Base-by-base conservation (phyloP, 2,113 vertebrate genomes). In the Sinocyclocheilus anophthalmus region DNA sequence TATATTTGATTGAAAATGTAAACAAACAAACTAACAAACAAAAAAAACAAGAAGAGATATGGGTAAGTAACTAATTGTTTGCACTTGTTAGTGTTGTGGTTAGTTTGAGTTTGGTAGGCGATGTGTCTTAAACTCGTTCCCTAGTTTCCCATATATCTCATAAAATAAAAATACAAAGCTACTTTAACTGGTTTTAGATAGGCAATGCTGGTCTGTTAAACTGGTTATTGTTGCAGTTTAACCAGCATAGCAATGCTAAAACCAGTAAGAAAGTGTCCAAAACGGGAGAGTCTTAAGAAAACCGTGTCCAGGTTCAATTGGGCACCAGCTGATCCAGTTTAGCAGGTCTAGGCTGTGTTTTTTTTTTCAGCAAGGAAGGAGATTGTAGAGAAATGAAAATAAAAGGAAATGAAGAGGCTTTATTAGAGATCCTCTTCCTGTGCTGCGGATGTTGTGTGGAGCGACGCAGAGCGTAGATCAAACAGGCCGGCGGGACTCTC, bases 351-450 rank as follows among this genome's bases (percentile, higher is more conserved):
- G 9, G 39, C 37, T 12, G 6, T 33, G 30, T 33, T 33, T 33
- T 33, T 4, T 22, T 57, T 59, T n/a, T 13, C 12, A 53, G 11
- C 37, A 24, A 79, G 73, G 18, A 69, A 63, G 45, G 81, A 84
- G 81, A 77, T 63, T 10, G 20, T 26, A 53, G 75, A 11, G 63
- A 81, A 37, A 65, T 45, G 42, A 69, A 77, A 81, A 76, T 39
- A 77, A 86, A 86, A 78, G 77, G 82, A 87, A 87, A 87, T 77
- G 70, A 87, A 78, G 63, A 24, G 57, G 63, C 85, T 85, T 87
- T 89, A 87, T 78, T 70, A 77, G 72, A 80, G 45, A 77, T 67
- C 53, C 53, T 85, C 53, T 72, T 81, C 72, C 69, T 30, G 79
- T 33, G 57, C 72, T 16, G 9, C 69, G 65, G 81, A 81, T 86